Evolutionary conservation across 30 jellyfish, hydroid and myxozoan species (phyloP).

Genomic region (Cassiopea xamachana): DNA sequence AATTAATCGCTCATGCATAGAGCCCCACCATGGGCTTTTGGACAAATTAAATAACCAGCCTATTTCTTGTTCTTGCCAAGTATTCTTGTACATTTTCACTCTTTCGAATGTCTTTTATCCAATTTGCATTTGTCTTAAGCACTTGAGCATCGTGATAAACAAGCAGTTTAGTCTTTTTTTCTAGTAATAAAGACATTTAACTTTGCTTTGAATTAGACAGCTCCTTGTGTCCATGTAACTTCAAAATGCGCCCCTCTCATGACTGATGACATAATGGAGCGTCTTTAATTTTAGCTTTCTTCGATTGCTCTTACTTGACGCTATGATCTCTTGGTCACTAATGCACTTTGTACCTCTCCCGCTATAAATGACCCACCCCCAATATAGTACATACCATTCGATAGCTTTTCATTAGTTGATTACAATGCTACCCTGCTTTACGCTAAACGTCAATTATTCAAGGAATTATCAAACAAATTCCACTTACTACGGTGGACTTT

Average conservation of each 20-base stretch:
- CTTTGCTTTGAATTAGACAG: conserved; percentile 6
- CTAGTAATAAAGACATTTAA: conserved; percentile 23
- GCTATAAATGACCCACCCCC: too few species aligned
- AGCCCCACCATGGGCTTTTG: conserved; percentile 23
- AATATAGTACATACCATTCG: too few species aligned
- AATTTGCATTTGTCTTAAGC: conserved; percentile 41
- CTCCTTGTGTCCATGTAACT: conserved; percentile 26
- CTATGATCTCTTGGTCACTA: too few species aligned
- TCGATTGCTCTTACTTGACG: too few species aligned
- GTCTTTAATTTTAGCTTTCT: too few species aligned
- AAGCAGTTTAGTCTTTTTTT: conserved; percentile 5
- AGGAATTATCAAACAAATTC: too few species aligned
- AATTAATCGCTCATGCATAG: conserved; percentile 33
- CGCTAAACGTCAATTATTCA: too few species aligned
- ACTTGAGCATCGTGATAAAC: conserved; percentile 37
- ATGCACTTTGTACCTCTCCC: too few species aligned
- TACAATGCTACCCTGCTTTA: too few species aligned
- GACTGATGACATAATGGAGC: conserved; percentile 34
- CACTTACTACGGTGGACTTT: too few species aligned
- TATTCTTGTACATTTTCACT: conserved; percentile 33
- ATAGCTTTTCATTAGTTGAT: too few species aligned
- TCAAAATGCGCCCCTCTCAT: conserved; percentile 38
- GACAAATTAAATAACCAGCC: conserved; percentile 10
- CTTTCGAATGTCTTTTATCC: conserved; percentile 29
- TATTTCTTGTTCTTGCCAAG: conserved; percentile 39